Base-by-base conservation (phyloP, 2,888 invertebrate species). In the Ceratothoa steindachneri region DNA sequence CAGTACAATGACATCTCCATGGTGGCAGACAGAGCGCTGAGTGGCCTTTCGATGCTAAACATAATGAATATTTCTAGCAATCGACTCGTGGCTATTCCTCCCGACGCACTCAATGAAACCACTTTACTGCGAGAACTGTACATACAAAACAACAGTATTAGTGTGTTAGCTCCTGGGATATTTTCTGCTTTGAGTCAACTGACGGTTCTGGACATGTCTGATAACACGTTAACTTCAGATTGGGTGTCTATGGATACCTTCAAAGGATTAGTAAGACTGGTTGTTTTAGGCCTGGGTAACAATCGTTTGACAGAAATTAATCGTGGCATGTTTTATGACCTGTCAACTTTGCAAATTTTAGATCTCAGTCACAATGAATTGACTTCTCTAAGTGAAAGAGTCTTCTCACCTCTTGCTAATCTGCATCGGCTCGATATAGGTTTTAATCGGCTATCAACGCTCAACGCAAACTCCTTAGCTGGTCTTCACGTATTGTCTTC, bases 331-430 rank as follows among this genome's bases (percentile, higher is more conserved):
- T 95, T 95, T 83, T 89, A 90, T 82, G 92, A 93, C 82, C 87
- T 95, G 77, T 93, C 94, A 82, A 93, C 92, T 19, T 86, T 95
- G 75, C 92, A 93, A 85, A 90, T 92, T 81, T 86, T 95, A 67
- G 93, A 94, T 83, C 87, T 95, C 81, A 91, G 93, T 81, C 90
- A 92, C 84, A 95, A 95, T 84, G 88, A 89, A 82, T 86, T 95
- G 72, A 92, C 93, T 83, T 90, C 88, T 74, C 91, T 95, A 78
- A 91, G 91, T 5, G 91, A 93, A 5, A 92, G 93, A 82, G 92
- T 94, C 0, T 95, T 95, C 84, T 89, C 93, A 52, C 92, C 93
- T 2, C 91, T 95, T 91, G 94, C 93, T 84, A 95, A 95, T 86
- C 87, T 95, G 77, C 95, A 95, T 85, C 94, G 94, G 15, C 86